These are phyloP conservation scores for Eilema caniola DNA, from an alignment of 2,888 invertebrate genomes.

Conservation along the genomic window DNA sequence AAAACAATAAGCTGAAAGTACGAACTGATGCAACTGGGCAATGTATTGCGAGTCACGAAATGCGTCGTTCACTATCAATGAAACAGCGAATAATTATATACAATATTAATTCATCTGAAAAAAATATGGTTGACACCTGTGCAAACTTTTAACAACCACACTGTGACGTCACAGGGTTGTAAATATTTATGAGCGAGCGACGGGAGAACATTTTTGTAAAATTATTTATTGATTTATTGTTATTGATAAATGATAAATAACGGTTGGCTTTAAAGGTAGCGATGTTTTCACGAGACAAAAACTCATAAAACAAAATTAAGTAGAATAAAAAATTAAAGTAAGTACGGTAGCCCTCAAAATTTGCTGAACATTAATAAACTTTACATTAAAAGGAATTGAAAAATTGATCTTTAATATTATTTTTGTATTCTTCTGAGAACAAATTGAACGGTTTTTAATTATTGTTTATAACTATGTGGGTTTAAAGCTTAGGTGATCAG, in stretches of 20 bases:
- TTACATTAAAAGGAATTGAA: too few species aligned
- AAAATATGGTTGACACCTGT: constrained; percentile 15
- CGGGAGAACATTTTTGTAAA: constrained; percentile 35
- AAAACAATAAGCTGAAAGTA: background rate
- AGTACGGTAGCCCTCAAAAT: background rate
- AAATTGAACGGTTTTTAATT: too few species aligned
- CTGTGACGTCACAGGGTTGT: constrained; percentile 12
- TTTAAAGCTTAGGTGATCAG: too few species aligned
- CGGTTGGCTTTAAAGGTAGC: constrained; percentile 25
- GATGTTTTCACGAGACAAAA: constrained; percentile 16
- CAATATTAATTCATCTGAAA: background rate
- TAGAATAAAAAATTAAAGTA: constrained; percentile 19
- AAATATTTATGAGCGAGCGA: constrained; percentile 26
- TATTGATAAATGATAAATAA: constrained; percentile 41
- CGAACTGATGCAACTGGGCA: background rate
- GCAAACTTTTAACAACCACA: constrained; percentile 7
- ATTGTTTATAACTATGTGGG: too few species aligned
- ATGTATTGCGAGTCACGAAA: background rate
- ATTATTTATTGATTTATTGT: constrained; percentile 40
- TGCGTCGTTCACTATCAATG: background rate
- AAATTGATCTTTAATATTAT: too few species aligned
- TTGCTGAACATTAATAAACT: background rate
- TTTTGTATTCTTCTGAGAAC: too few species aligned
- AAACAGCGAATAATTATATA: background rate
- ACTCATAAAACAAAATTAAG: constrained; percentile 43